Evolutionary conservation across 2,113 vertebrate species (phyloP), one percentile per base, ranked within the genome.

Genomic region (Calyptommatus sinebrachiatus): DNA sequence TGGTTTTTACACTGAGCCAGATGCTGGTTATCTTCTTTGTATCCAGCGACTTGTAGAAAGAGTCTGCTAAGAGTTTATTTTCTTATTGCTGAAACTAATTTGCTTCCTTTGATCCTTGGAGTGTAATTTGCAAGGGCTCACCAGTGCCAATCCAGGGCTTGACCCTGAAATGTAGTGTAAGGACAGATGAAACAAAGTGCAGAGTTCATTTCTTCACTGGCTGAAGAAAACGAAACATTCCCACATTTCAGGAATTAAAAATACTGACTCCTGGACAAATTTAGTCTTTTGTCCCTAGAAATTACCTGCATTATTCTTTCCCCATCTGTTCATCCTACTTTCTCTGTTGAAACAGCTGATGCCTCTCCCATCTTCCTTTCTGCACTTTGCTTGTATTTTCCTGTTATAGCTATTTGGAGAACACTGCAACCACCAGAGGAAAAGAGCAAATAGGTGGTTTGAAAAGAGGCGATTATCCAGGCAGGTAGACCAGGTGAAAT

Each of bases 21-120:
- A 84, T 73, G 68, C 78, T 84, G 84, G 21, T 11, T 81, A 31
- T 66, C 71, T 61, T 76, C 86, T 86, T 50, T 66, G 18, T 80
- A 74, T n/a, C 16, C 79, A 84, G 76, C 1, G 14, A 50, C 60
- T 80, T 57, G 77, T 60, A 61, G 48, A 83, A 86, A 79, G 57
- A 69, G 29, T 67, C 41, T 74, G 72, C 60, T 79, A 73, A 84
- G 4, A 50, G 26, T 11, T 9, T 29, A 1, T 29, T 71, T 12
- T 8, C 53, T 48, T 28, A 62, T 18, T 46, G 10, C 31, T 62
- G 26, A 62, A 71, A 71, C 35, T 46, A 62, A 79, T 62, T 71
- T 71, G 14, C 8, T 20, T 26, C 24, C 35, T 60, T 16, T 10
- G 50, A 20, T 70, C 67, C 50, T 60, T 31, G 41, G 21, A 28